Percentiles rank a stretch among this genome's conserved stretches.
Conservation (phyloP, 2,797 vertebrate genomes). For the Lemur catta region DNA sequence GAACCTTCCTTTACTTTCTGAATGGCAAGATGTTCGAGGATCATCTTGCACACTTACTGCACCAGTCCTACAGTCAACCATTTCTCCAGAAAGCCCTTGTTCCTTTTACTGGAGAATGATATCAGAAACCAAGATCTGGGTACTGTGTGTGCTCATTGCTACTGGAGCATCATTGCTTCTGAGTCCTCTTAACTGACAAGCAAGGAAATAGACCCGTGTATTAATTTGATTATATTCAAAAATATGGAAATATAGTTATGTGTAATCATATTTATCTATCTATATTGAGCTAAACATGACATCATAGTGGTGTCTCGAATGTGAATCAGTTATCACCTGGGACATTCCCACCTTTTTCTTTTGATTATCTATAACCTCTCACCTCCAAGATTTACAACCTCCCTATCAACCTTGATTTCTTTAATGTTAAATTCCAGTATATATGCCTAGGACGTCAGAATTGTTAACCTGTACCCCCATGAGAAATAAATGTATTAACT, state of each 20-base stretch:
- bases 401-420: background rate
- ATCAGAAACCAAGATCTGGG: background rate
- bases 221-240: background rate
- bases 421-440: background rate
- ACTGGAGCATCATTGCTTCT: background rate
- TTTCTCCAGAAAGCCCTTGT: background rate
- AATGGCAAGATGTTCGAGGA: background rate
- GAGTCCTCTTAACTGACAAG: background rate
- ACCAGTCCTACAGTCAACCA: no score
- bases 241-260: background rate
- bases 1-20: background rate
- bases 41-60: background rate
- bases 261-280: background rate
- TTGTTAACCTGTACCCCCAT: background rate
- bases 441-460: background rate
- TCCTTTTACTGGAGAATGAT: background rate
- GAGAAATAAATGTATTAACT: background rate
- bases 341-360: background rate
- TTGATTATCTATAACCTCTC: background rate
- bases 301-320: background rate
- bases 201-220: background rate
- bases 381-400: background rate
- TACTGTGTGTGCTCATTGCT: background rate
- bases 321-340: background rate
- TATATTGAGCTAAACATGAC: background rate